A percentile compares a stretch with the other conserved stretches of the same genome.
These are phyloP conservation scores for Lepidocolaptes lacrymiger DNA, from an alignment of 2,797 vertebrate species.

Conservation along the genomic window DNA sequence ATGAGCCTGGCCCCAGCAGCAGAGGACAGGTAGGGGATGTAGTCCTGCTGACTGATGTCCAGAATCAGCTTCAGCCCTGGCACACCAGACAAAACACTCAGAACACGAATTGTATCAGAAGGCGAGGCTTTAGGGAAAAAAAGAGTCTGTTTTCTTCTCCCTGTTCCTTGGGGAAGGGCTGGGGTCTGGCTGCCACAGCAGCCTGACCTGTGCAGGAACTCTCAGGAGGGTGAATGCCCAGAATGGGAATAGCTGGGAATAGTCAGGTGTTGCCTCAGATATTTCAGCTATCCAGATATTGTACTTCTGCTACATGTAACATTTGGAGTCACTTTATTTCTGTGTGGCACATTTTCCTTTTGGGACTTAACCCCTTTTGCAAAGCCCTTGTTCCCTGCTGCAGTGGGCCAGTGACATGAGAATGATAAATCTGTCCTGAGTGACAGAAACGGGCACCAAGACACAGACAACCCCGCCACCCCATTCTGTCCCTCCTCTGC, in stretches of 20 bases:
- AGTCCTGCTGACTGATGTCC: slow-evolving; percentile 82
- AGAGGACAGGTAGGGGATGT: slow-evolving; percentile 79
- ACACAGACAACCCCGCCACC: too few relatives aligned
- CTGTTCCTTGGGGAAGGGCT: background rate
- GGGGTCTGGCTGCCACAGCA: background rate
- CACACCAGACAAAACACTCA: background rate
- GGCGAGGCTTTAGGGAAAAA: background rate
- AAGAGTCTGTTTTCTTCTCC: background rate
- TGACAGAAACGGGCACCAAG: background rate
- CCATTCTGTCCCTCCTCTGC: background rate
- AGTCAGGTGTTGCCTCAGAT: background rate
- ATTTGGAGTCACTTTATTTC: background rate
- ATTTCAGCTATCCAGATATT: background rate
- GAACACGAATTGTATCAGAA: background rate
- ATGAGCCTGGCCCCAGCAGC: slow-evolving; percentile 78
- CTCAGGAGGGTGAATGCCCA: fast-evolving
- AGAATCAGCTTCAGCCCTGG: slow-evolving; percentile 82
- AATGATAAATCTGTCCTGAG: too few relatives aligned
- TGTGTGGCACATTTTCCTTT: background rate
- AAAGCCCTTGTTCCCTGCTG: background rate
- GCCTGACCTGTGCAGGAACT: background rate
- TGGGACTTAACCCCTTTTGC: background rate
- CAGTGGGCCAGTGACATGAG: background rate
- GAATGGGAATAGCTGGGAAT: background rate
- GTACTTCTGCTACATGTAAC: background rate